A percentile compares a stretch with the other conserved stretches of the same genome.
Evolutionary conservation across 2,797 vertebrate genomes (phyloP).

Genomic region (Thunnus albacares): DNA sequence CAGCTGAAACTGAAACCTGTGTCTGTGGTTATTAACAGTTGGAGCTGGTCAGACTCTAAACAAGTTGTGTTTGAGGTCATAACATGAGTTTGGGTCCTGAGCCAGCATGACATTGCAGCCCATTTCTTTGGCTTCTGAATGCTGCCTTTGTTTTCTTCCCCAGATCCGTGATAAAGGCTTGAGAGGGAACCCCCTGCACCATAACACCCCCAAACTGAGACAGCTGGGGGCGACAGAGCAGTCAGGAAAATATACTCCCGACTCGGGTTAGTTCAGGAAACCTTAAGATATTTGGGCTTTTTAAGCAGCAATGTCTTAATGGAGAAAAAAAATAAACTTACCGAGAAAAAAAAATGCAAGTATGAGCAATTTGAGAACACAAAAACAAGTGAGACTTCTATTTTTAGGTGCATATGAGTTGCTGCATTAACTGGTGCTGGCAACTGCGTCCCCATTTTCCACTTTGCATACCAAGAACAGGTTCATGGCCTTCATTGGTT

Average conservation of each 20-base stretch:
- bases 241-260: background rate
- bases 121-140: constrained; percentile 51
- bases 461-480: background rate
- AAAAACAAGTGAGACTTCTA: background rate
- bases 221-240: background rate
- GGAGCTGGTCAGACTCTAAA: constrained; percentile 47
- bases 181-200: constrained; percentile 23
- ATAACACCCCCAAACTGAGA: constrained; percentile 8
- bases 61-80: constrained; percentile 62
- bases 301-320: background rate
- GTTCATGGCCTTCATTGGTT: too few relatives aligned
- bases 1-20: constrained; percentile 43
- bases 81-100: constrained; percentile 52
- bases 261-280: background rate
- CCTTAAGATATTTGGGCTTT: background rate
- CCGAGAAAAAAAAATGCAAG: background rate
- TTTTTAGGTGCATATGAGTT: background rate
- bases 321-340: background rate
- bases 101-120: constrained; percentile 39
- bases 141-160: constrained; percentile 61
- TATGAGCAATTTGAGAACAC: background rate
- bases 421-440: constrained; percentile 2
- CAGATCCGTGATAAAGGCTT: constrained; percentile 50
- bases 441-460: background rate
- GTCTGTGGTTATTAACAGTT: constrained; percentile 35